Evolutionary conservation across 2,113 vertebrate genomes (phyloP).

Genomic region (Zeus faber): DNA sequence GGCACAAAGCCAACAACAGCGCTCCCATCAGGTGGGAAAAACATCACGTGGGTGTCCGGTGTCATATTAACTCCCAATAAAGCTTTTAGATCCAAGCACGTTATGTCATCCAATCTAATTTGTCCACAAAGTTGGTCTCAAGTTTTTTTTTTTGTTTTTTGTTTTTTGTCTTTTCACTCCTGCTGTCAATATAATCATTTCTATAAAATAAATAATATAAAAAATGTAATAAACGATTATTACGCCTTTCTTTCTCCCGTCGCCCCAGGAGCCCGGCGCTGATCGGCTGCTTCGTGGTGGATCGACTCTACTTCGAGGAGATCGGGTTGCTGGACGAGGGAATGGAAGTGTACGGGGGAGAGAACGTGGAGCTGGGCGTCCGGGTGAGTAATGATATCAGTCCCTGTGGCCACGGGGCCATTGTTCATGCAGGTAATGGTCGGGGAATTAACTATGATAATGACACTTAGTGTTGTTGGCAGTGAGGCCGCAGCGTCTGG

Average conservation of each 20-base stretch:
- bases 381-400: conserved; percentile 81
- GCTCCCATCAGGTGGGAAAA: conserved; percentile 89
- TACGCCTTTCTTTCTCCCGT: conserved; percentile 31
- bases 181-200: background rate
- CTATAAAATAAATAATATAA: background rate
- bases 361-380: conserved; percentile 96
- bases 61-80: too few species aligned
- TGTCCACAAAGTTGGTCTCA: too few species aligned
- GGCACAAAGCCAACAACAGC: conserved; percentile 89
- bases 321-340: conserved; percentile 96
- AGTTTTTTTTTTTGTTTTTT: too few species aligned
- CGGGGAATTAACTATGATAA: conserved; percentile 54
- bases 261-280: conserved; percentile 90
- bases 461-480: conserved; percentile 41
- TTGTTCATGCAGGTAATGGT: conserved; percentile 54
- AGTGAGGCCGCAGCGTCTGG: conserved; percentile 25
- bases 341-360: conserved; percentile 97
- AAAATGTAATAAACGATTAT: background rate
- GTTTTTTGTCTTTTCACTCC: background rate
- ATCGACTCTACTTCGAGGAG: conserved; percentile 95
- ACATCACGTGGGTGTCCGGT: background rate
- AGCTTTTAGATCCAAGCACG: background rate
- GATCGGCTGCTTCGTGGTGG: conserved; percentile 98
- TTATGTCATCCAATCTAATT: background rate
- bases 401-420: conserved; percentile 16